phyloP scores from a whole-genome alignment of 2,113 vertebrate genomes.

The Rhynchomys soricoides region DNA sequence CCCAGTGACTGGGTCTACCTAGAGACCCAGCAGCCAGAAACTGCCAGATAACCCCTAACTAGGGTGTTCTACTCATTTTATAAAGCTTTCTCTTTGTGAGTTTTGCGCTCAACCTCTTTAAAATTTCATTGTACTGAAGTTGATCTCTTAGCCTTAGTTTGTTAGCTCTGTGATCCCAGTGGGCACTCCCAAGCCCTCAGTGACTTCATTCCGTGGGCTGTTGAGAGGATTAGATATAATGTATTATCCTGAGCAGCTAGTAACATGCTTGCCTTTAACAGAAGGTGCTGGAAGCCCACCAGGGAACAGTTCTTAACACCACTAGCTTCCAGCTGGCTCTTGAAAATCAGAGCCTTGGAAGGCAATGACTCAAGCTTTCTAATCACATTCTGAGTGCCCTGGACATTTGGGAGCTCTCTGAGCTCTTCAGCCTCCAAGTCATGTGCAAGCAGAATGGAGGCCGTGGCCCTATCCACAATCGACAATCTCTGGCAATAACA shows the following conservation, averaged over 20 bases:
- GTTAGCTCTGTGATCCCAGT: background rate
- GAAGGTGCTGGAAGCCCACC: background rate
- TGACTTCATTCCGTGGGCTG: background rate
- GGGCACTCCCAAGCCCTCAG: background rate
- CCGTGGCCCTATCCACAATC: background rate
- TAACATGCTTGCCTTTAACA: background rate
- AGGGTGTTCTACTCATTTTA: background rate
- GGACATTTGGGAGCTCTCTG: background rate
- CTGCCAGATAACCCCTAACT: background rate
- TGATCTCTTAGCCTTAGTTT: slow-evolving; percentile 15
- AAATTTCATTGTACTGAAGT: background rate
- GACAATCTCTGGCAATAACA: background rate
- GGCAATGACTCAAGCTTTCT: background rate
- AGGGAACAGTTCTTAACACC: slow-evolving; percentile 2
- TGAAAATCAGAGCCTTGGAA: background rate
- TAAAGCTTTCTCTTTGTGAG: background rate
- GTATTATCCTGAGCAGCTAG: background rate
- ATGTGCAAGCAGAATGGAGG: background rate
- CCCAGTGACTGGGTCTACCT: background rate
- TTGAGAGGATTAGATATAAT: slow-evolving; percentile 6
- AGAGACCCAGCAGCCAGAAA: background rate
- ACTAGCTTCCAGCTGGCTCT: background rate
- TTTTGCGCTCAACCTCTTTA: background rate
- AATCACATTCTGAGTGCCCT: background rate
- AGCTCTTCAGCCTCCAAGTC: background rate